Base-by-base conservation (phyloP, 1,140 invertebrate genomes). In the Apolygus lucorum region DNA sequence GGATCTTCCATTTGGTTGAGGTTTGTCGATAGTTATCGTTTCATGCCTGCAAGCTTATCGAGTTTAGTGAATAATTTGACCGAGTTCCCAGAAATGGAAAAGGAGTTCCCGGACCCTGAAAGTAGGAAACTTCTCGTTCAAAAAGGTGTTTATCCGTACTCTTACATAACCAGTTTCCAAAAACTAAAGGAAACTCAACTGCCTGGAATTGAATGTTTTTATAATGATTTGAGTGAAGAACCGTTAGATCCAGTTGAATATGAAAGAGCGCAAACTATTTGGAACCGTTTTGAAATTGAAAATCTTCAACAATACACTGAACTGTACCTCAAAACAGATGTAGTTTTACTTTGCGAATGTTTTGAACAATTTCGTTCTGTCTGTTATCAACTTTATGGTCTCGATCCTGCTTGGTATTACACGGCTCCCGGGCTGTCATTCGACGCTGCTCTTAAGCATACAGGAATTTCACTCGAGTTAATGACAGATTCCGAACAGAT, bases 401-500 rank as follows among this genome's bases (percentile, higher is more conserved):
- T 75, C 0, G 72, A 76, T 66, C 66, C 70, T 1, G 13, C 72
- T 27, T 75, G 78, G 52, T 81, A 79, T 74, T 75, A 69, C 26
- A 79, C 78, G 2, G 64, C 76, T 1, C 80, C 79, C 2, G 77
- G 77, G 2, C 74, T 80, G n/a, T 73, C 75, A 22, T 49, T 11
- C 17, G 34, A 49, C 34, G 34, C 34, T 17, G 34, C 34, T 49
- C 34, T 49, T 49, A 49, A 49, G 17, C 82, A 76, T 21, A 81
- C 79, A 1, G 67, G 76, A 64, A 71, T 80, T 42, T 63, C 79
- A 75, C 70, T 85, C 67, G 80, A 84, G 72, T 68, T 83, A 17
- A 62, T 84, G 8, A n/a, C n/a, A n/a, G n/a, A n/a, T n/a, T n/a
- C n/a, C n/a, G n/a, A n/a, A n/a, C n/a, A n/a, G n/a, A n/a, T n/a